Conservation (phyloP, 2,797 vertebrate species). For the Acestrorhynchus altus region DNA sequence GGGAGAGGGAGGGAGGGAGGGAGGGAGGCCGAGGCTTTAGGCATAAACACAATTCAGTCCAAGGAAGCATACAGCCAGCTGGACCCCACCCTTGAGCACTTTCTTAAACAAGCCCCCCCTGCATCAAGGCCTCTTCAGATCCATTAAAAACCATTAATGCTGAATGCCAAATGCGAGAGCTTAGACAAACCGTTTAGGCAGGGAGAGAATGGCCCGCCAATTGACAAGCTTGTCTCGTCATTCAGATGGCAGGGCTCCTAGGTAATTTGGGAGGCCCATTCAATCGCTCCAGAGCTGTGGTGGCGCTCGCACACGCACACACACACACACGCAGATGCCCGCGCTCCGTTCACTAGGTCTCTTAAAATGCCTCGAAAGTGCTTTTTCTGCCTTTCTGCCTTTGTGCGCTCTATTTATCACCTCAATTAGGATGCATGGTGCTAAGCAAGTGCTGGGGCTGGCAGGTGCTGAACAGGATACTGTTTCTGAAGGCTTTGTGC, state of each 20-base stretch:
- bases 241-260: constrained; percentile 43
- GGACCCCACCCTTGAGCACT: constrained; percentile 54
- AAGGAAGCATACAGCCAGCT: constrained; percentile 36
- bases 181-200: constrained; percentile 48
- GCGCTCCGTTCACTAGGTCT: constrained; percentile 12
- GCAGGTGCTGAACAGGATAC: constrained; percentile 34
- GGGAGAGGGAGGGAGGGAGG: constrained; percentile 19
- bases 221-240: constrained; percentile 53
- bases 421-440: constrained; percentile 43
- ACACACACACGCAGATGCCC: background rate
- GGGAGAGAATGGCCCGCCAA: constrained; percentile 33
- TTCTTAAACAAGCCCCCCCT: constrained; percentile 57
- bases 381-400: constrained; percentile 35
- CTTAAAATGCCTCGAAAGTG: constrained; percentile 31
- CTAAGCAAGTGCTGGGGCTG: background rate
- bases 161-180: constrained; percentile 47
- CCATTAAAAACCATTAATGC: constrained; percentile 61
- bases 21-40: constrained; percentile 29
- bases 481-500: constrained; percentile 24
- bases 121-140: constrained; percentile 56
- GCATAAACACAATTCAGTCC: constrained; percentile 39
- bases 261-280: constrained; percentile 48
- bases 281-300: constrained; percentile 11
- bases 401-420: constrained; percentile 34
- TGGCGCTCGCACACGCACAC: background rate